Base-by-base conservation (phyloP, 2,113 vertebrate genomes). In the Tachycineta bicolor region DNA sequence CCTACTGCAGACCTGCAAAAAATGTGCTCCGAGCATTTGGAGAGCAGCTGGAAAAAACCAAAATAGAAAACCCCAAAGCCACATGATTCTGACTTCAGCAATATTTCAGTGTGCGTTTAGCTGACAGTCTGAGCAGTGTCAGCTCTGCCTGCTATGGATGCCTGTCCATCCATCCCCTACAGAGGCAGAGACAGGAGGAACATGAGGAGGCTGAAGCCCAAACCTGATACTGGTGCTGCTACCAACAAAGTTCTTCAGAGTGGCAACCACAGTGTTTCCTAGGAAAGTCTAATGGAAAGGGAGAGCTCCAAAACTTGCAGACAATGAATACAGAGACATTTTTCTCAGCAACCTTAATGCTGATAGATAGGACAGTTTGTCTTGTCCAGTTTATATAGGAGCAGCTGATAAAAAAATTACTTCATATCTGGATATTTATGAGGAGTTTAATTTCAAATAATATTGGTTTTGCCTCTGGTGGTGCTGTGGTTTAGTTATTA, bases 371-470 rank as follows among this genome's bases (percentile, higher is more conserved):
- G 93, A 94, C 78, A 94, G 73, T 94, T 95, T 93, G 94, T 88
- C 91, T 91, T 96, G 95, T 96, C 96, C 96, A 96, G 96, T 96
- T 98, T 97, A 97, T 98, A 97, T 87, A 97, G 93, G 65, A 97
- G 97, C 83, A 96, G 76, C 82, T 97, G 96, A 97, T 97, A 97
- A 84, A 97, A 97, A 97, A 97, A 96, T 97, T 96, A 98, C 96
- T 97, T 97, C 89, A 94, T 92, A 92, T 96, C 93, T 98, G 93
- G 97, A 97, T 98, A 98, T 98, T 98, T 98, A 97, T 98, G 96
- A 98, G 97, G 98, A 97, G 89, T 96, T 98, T 98, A 93, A 97
- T 98, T 98, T 98, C 97, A 98, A 94, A 97, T 98, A 98, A 98
- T 98, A 98, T 9, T 95, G 88, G 15, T 97, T 95, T 96, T 97